Conservation (phyloP, 2,888 invertebrate species). For the Caenorhabditis sinica region DNA sequence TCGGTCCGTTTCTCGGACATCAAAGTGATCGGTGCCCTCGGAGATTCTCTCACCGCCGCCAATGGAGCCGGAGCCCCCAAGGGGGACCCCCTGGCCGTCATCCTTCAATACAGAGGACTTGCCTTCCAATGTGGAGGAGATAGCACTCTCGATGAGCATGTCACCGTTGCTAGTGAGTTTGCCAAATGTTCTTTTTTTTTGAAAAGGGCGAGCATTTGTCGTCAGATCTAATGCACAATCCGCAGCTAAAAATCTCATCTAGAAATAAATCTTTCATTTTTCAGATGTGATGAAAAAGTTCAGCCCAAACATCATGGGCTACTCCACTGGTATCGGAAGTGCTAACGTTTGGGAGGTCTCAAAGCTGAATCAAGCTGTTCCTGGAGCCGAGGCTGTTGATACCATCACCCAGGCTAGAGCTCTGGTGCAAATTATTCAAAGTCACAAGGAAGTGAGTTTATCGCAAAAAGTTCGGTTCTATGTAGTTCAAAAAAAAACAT, state of each 20-base stretch:
- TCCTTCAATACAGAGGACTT: conserved; percentile 78
- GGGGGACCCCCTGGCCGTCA: conserved; percentile 74
- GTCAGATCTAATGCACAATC: no score
- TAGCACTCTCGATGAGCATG: conserved; percentile 71
- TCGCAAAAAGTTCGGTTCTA: neutral
- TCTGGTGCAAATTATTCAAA: conserved; percentile 72
- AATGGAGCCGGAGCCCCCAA: conserved; percentile 77
- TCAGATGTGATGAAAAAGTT: conserved; percentile 88
- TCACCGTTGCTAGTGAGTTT: conserved; percentile 75
- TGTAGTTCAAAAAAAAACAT: neutral
- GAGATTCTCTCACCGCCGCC: conserved; percentile 78
- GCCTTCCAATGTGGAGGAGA: conserved; percentile 78
- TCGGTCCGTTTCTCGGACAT: conserved; percentile 75
- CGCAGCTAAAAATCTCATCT: no score
- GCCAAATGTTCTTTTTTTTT: no score
- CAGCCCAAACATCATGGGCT: conserved; percentile 87
- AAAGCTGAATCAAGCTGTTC: conserved; percentile 75
- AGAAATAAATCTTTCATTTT: no score
- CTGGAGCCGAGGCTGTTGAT: conserved; percentile 75
- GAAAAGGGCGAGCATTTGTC: no score
- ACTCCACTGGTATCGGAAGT: conserved; percentile 74
- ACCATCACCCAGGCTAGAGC: conserved; percentile 72
- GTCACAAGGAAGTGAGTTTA: conserved; percentile 69
- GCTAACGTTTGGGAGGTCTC: conserved; percentile 78
- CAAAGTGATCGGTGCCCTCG: conserved; percentile 75